Percentiles rank a stretch among this genome's conserved stretches.
Evolutionary conservation across 1,140 invertebrate species (phyloP).

Genomic region (Drosophila littoralis): DNA sequence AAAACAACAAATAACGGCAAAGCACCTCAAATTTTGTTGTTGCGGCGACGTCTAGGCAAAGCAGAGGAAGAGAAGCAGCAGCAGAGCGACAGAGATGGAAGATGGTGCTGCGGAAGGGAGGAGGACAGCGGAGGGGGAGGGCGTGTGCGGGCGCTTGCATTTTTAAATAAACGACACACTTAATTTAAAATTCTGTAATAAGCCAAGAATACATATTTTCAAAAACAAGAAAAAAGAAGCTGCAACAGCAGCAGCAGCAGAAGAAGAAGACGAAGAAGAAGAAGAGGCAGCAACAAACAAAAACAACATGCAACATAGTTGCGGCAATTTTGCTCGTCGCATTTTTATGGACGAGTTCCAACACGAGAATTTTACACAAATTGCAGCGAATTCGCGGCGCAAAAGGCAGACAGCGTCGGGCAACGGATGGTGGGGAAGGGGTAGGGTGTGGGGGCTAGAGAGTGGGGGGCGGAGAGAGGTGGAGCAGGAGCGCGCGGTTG

Average conservation of each 20-base stretch:
- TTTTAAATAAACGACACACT: conserved; percentile 53
- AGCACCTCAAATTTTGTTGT: conserved; percentile 20
- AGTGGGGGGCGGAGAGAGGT: no score
- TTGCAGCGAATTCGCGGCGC: conserved; percentile 19
- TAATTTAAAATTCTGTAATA: conserved; percentile 45
- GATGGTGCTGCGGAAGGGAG: background rate
- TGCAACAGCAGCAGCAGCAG: conserved; percentile 17
- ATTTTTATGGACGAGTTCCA: conserved; percentile 70
- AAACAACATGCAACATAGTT: conserved; percentile 39
- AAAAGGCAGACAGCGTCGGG: no score
- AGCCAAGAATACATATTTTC: conserved; percentile 43
- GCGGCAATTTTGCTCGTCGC: conserved; percentile 40
- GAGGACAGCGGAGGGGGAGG: background rate
- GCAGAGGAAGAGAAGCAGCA: background rate
- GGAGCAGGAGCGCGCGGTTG: background rate
- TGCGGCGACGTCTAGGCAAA: conserved; percentile 2
- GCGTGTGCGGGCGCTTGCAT: conserved; percentile 26
- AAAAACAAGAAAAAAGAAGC: conserved; percentile 18
- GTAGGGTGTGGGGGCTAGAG: background rate
- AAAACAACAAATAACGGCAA: background rate
- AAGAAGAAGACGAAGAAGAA: background rate
- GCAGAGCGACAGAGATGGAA: background rate
- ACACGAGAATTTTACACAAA: conserved; percentile 51
- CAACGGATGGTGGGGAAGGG: background rate
- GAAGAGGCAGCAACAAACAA: background rate